Base-by-base conservation (phyloP, 2,888 invertebrate species). In the Drosophila parthenogenetica region DNA sequence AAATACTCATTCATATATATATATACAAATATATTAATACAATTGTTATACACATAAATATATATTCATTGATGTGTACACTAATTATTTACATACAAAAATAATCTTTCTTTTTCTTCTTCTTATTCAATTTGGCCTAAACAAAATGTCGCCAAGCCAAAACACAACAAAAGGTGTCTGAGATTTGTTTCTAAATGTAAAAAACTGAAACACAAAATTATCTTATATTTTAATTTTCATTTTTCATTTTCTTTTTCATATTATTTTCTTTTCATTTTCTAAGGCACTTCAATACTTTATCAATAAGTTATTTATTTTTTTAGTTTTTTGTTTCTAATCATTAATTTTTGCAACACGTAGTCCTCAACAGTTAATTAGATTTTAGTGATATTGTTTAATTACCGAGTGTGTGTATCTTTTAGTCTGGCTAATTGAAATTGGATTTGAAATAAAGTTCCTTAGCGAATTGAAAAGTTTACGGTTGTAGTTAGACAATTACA, bases 201-300 rank as follows among this genome's bases (percentile, higher is more conserved):
- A 76, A 53, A 76, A 67, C 55, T 55, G 39, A 77, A 67, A 79
- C 65, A 65, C 65, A 69, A 54, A 57, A 58, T 53, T 32, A 19
- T 45, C 14, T 22, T 42, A 46, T 53, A n/a, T 48, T 46, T 40
- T 32, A 32, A 32, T 5, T 22, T 0, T n/a, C n/a, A n/a, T n/a
- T 22, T 22, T 1, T 7, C 1, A 7, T 25, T 37, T 53, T 19
- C 29, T 48, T 65, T 50, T 68, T 59, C 55, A 19, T 46, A 17
- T 45, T 66, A 13, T 66, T 53, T 59, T 69, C 45, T 45, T 66
- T 66, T 76, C 54, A 48, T 58, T 55, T 70, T 86, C 89, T 89
- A 88, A 87, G 87, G 87, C 87, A 87, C 82, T 83, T 86, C 81
- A 88, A 86, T 79, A 87, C 78, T 79, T 76, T 74, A 75, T 79